These are phyloP conservation scores for Leuciscus waleckii DNA, from an alignment of 2,797 vertebrate species.

Conservation along the genomic window DNA sequence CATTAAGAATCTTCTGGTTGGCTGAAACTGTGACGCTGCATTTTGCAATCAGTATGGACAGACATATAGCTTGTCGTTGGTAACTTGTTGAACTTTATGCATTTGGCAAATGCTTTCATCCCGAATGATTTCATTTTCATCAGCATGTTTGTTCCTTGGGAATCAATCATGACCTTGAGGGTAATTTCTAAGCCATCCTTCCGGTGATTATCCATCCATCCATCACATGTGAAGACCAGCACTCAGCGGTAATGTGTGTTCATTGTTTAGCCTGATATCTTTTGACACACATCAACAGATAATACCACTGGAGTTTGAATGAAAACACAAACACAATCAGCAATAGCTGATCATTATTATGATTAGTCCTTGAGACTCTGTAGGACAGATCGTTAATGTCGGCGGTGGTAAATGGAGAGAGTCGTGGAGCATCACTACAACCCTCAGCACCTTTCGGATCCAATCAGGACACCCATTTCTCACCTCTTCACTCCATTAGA, in stretches of 20 bases:
- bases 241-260: not conserved
- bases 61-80: not conserved
- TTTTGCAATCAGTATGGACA: too few species aligned
- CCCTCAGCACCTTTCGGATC: conserved; percentile 46
- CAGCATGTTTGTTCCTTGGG: not conserved
- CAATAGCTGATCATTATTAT: conserved; percentile 21
- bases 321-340: conserved; percentile 14
- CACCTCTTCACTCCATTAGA: conserved; percentile 59
- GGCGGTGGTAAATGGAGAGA: conserved; percentile 1
- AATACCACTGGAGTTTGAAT: not conserved
- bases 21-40: not conserved
- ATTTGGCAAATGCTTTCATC: not conserved
- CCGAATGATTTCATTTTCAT: not conserved
- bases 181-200: not conserved
- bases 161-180: not conserved
- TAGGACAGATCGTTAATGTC: conserved; percentile 1
- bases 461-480: conserved; percentile 49
- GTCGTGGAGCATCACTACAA: conserved; percentile 12
- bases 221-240: not conserved
- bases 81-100: not conserved
- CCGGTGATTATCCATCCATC: not conserved
- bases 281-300: conserved; percentile 1
- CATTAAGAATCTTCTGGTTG: not conserved
- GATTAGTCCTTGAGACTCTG: conserved; percentile 10
- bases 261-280: not conserved